Evolutionary conservation across 2,113 vertebrate species (phyloP).

Genomic region (Gobiocypris rarus): DNA sequence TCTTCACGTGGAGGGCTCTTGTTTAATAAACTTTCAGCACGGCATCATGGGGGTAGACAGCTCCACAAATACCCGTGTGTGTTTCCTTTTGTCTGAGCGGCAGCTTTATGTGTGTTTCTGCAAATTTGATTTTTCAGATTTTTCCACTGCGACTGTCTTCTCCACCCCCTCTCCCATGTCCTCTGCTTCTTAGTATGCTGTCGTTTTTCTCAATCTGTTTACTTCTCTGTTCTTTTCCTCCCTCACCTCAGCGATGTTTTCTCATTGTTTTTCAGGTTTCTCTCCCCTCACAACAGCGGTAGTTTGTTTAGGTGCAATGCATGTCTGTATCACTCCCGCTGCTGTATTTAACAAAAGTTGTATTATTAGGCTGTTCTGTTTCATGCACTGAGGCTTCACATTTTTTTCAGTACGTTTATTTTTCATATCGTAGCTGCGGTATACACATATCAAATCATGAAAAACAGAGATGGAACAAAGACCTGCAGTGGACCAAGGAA

Average conservation of each 20-base stretch:
- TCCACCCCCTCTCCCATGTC: constrained; percentile 68
- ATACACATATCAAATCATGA: background rate
- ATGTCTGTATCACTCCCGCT: background rate
- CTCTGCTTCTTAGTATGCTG: constrained; percentile 45
- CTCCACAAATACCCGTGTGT: constrained; percentile 82
- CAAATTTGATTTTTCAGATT: constrained; percentile 83
- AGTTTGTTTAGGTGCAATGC: constrained; percentile 11
- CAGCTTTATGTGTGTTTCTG: constrained; percentile 83
- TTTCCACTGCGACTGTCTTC: constrained; percentile 68
- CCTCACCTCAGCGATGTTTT: constrained; percentile 25
- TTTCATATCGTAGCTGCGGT: background rate
- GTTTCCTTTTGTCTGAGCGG: constrained; percentile 75
- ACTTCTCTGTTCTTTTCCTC: constrained; percentile 54
- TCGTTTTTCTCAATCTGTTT: constrained; percentile 2
- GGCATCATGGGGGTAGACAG: constrained; percentile 87
- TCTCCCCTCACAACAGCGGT: background rate
- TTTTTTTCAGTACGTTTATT: background rate
- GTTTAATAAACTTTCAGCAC: constrained; percentile 93
- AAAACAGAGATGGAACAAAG: background rate
- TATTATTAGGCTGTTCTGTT: constrained; percentile 1
- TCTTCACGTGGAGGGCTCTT: constrained; percentile 86
- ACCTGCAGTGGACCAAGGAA: too few relatives aligned
- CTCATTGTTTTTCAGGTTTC: constrained; percentile 2
- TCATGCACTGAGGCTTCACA: background rate
- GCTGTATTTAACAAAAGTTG: background rate